These are phyloP conservation scores for Calypte anna DNA, from an alignment of 2,113 vertebrate genomes.

Conservation along the genomic window DNA sequence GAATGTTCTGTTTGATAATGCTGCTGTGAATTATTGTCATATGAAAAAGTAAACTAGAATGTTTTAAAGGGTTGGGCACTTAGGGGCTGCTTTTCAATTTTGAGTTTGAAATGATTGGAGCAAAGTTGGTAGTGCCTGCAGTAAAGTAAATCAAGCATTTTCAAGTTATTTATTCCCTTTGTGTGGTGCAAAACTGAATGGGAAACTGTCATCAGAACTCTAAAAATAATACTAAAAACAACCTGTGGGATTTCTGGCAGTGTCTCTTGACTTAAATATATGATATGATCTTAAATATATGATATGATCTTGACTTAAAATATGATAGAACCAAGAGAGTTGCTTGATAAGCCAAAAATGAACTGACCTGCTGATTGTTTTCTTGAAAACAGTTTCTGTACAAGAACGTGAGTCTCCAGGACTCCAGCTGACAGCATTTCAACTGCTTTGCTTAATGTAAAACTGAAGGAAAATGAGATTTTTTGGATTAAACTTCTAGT, in stretches of 20 bases:
- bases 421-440: background rate
- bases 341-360: slow-evolving; percentile 3
- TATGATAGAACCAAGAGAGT: background rate
- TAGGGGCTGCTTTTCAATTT: background rate
- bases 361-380: background rate
- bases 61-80: background rate
- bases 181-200: slow-evolving; percentile 1
- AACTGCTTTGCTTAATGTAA: background rate
- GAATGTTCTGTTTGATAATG: background rate
- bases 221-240: slow-evolving; percentile 29
- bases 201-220: slow-evolving; percentile 18
- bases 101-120: background rate
- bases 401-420: background rate
- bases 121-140: slow-evolving; percentile 36
- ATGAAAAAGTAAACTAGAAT: background rate
- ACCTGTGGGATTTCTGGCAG: slow-evolving; percentile 39
- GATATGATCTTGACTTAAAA: background rate
- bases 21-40: background rate
- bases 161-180: slow-evolving; percentile 63
- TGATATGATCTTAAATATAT: no score
- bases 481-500: background rate
- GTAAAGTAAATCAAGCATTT: slow-evolving; percentile 23
- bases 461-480: background rate
- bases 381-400: background rate
- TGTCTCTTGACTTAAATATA: no score